Evolutionary conservation across 2,113 vertebrate genomes (phyloP).

Genomic region (Australoheros scitulus): DNA sequence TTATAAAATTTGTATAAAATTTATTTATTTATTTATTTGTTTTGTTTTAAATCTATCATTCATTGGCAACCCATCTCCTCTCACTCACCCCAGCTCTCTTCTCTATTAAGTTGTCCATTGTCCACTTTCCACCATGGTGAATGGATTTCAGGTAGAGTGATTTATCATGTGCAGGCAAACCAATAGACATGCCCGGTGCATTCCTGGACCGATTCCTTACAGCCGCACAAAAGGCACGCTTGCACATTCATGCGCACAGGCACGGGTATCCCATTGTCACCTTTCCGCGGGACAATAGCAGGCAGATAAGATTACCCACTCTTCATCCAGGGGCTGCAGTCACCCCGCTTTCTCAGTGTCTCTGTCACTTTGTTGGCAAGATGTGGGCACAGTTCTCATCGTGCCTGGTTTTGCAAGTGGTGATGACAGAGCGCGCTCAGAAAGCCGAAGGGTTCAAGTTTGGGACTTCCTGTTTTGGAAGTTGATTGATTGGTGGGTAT

Average conservation of each 20-base stretch:
- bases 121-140: slow-evolving; percentile 25
- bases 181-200: slow-evolving; percentile 29
- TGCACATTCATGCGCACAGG: background rate
- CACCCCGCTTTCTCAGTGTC: slow-evolving; percentile 7
- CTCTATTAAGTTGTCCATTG: slow-evolving; percentile 35
- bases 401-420: slow-evolving; percentile 21
- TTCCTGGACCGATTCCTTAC: slow-evolving; percentile 24
- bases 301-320: slow-evolving; percentile 55
- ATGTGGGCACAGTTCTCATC: slow-evolving; percentile 44
- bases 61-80: background rate
- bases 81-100: slow-evolving; percentile 4
- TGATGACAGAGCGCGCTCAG: slow-evolving; percentile 52
- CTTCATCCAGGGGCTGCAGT: slow-evolving; percentile 28
- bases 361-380: slow-evolving; percentile 41
- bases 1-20: background rate
- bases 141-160: slow-evolving; percentile 52
- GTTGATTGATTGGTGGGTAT: slow-evolving; percentile 57
- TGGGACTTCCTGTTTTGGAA: slow-evolving; percentile 65
- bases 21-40: background rate
- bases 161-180: slow-evolving; percentile 42
- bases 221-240: background rate
- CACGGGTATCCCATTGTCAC: slow-evolving; percentile 52
- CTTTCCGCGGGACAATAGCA: slow-evolving; percentile 50
- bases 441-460: slow-evolving; percentile 13
- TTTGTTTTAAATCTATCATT: background rate